A percentile compares a stretch with the other conserved stretches of the same genome.
Evolutionary conservation across 2,888 invertebrate genomes (phyloP).

Genomic region (Drosophila emarginata): DNA sequence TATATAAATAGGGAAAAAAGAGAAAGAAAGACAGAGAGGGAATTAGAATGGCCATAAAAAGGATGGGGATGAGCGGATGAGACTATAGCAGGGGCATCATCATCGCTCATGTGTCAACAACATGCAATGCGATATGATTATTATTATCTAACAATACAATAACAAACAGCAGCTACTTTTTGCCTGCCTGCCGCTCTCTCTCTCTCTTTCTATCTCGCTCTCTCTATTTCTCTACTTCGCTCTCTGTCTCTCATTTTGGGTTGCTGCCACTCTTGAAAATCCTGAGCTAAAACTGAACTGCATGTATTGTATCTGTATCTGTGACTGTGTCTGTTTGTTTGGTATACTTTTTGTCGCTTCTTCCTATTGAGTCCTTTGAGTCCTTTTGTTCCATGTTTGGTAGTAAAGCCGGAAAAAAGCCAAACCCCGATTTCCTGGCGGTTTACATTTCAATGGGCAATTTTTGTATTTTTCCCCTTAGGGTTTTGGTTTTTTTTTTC

Average conservation of each 20-base stretch:
- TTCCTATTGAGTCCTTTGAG: slow-evolving; percentile 33
- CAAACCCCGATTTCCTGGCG: slow-evolving; percentile 77
- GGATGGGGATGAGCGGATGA: slow-evolving; percentile 35
- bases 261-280: slow-evolving; percentile 65
- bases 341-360: slow-evolving; percentile 52
- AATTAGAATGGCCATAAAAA: slow-evolving; percentile 6
- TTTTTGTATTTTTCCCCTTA: slow-evolving; percentile 45
- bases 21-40: slow-evolving; percentile 3
- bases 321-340: slow-evolving; percentile 44
- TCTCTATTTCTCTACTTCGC: slow-evolving; percentile 1
- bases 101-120: slow-evolving; percentile 77
- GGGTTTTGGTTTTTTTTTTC: slow-evolving; percentile 28
- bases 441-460: slow-evolving; percentile 77
- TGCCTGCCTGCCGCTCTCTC: slow-evolving; percentile 52
- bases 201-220: slow-evolving; percentile 11
- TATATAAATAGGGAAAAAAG: slow-evolving; percentile 23
- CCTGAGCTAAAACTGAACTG: slow-evolving; percentile 34
- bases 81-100: slow-evolving; percentile 53
- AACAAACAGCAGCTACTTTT: slow-evolving; percentile 71
- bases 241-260: slow-evolving; percentile 34
- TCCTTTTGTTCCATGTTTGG: slow-evolving; percentile 53
- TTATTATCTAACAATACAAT: slow-evolving; percentile 74
- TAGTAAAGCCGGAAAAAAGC: slow-evolving; percentile 77
- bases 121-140: slow-evolving; percentile 76
- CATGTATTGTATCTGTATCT: slow-evolving; percentile 56